Evolutionary conservation across 2,797 vertebrate species (phyloP), one percentile per base, ranked within the genome.

Genomic region (Amphiprion clarkii): DNA sequence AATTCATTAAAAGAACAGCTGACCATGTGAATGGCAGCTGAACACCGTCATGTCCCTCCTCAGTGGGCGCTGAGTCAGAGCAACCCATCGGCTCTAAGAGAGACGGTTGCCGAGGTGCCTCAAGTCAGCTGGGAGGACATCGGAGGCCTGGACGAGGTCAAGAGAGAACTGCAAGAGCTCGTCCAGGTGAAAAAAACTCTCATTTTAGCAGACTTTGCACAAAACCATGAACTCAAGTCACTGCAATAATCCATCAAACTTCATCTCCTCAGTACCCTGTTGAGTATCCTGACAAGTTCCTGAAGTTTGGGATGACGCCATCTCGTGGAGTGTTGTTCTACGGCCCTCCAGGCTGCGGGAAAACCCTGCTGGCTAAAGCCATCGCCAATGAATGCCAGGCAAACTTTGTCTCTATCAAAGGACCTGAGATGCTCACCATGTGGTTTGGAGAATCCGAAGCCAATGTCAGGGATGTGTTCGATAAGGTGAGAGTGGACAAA

Each of bases 361-460:
- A 99, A 93, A 99, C 97, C 0, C 95, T 99, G 12, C 84, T 99
- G 92, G 97, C 97, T 55, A 98, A 99, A 92, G 97, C 97, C 82
- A 99, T 99, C 71, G 97, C 97, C 70, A 98, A 96, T 0, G 97
- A 99, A 82, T 99, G 97, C 87, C 97, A 99, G 91, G 97, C 97
- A 75, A 99, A 99, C 90, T 99, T 99, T 91, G 95, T 99, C 87
- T 99, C 97, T 54, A 99, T 99, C 88, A 99, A 99, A 91, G 97
- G 97, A 31, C 97, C 97, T 0, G 97, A 99, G 78, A 94, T 98
- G 86, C 96, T 99, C 57, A 99, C 97, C 62, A 99, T 99, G 97
- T 99, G 97, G 97, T 99, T 99, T 86, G 97, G 97, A 61, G 97
- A 99, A 77, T 99, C 97, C 3, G 97, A 99, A 86, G 97, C 97